Evolutionary conservation across 2,797 vertebrate genomes (phyloP), one percentile per base, ranked within the genome.

Genomic region (Sus cebifrons): DNA sequence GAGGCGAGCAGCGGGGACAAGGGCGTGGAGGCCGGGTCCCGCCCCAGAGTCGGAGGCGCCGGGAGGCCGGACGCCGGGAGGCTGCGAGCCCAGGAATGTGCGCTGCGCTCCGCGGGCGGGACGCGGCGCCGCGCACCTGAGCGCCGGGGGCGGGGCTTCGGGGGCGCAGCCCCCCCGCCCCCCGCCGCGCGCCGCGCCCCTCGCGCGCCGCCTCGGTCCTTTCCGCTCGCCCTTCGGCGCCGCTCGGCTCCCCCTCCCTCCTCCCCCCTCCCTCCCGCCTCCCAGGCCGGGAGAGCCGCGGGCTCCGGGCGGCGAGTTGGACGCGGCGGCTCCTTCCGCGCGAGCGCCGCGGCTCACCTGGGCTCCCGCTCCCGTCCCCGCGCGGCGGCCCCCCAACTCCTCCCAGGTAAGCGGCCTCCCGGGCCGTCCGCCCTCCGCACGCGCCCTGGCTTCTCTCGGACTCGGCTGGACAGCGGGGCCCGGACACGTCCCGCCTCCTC

Each of bases 181-280:
- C 77, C 60, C 71, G 18, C 13, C 14, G 36, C 56, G 75, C 94
- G 77, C 60, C 44, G 71, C 94, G 71, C 97, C 87, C 92, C 92
- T 49, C 54, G 64, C 67, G 67, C 75, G 81, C 65, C 54, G 40
- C 58, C 91, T 97, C 98, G 98, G 98, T 82, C 87, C 81, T 96
- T 98, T 98, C 97, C 98, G 98, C 77, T 77, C 60, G 71, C 36
- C 85, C 96, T 95, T 98, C 98, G 97, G 97, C 96, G 49, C 27
- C 40, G 84, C 78, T 96, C 97, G 97, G 40, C 64, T 82, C 71
- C 86, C 83, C 60, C 73, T 25, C 25, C 10, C 77, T 23, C 86
- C n/a, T 54, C 18, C 14, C 32, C 16, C 70, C 60, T 88, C 86
- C 74, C 40, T 77, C 36, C 78, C 78, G 77, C 56, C 78, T 83